Evolutionary conservation across 2,888 invertebrate species (phyloP), one percentile per base, ranked within the genome.

Genomic region (Beris chalybata): DNA sequence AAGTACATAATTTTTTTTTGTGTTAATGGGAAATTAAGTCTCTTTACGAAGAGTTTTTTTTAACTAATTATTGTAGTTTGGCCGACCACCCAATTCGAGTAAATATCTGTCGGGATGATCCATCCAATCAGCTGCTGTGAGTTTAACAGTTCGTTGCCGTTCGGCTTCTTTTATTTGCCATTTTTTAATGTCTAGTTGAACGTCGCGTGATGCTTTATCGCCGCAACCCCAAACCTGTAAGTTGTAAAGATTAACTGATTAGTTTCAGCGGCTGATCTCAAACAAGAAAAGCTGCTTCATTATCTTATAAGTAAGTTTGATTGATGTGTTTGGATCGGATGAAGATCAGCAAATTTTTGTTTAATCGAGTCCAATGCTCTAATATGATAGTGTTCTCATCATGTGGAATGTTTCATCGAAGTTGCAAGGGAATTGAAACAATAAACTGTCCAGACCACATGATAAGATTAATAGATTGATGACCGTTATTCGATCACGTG

Each of bases 31-130:
- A 38, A 38, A 38, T 7, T 38, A 38, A 38, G 38, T 38, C 38
- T 5, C 38, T 38, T 9, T 38, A 3, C 38, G 38, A 7, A 38
- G 38, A 31, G 29, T 61, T 11, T n/a, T 22, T 44, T 56, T 58
- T 30, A 7, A 15, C 65, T 72, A 86, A 79, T 87, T 89, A 80
- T 90, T 89, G 80, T 92, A 92, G 75, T 90, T 89, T 65, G 89
- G 88, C 31, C 92, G 83, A 12, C 95, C 95, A 3, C 93, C 95
- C 76, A 95, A 82, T 79, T 95, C 93, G 69, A 96, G 82, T 58
- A 96, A 84, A 78, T 95, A 94, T 66, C 95, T 86, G 83, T 97
- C 97, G 0, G 97, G 96, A 82, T 96, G 95, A 77, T 97, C 95
- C 76, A 93, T 86, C 97, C 97, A 97, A 77, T 96, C 95, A 22